Base-by-base conservation (phyloP, 92 coral and sea anemone species). In the Porites divaricata region DNA sequence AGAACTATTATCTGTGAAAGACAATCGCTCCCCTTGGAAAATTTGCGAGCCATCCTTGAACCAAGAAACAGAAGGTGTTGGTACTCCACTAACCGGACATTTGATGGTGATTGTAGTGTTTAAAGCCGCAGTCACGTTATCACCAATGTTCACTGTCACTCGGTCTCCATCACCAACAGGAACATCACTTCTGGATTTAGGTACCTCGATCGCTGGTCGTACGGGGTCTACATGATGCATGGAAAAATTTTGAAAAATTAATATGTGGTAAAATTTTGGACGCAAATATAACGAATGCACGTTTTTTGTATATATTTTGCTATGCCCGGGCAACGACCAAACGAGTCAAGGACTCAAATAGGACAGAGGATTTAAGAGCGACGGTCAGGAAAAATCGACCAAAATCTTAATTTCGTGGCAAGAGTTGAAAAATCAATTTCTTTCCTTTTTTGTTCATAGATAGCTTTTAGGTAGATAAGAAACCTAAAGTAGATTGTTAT, bases 31-130 rank as follows among this genome's bases (percentile, higher is more conserved):
- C 22, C 50, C 75, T 28, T 63, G 23, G 1, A 16, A 8, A 2
- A 84, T 13, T 35, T 26, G 65, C 4, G 41, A 35, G 48, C 93
- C 93, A 68, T 87, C 93, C 83, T 81, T 92, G 7, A 71, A 70
- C 98, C 98, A 94, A 61, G 86, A 49, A 26, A 87, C 84, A 9
- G 62, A 17, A 19, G 98, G 98, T 6, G 67, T 81, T 13, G 98
- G 98, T 49, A 85, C 53, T 50, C 98, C 98, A 65, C 83, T 85
- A 11, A 87, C 95, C 8, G 95, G 87, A 77, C 98, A 94, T 81
- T 25, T 70, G 59, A 91, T 88, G 74, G 67, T 69, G 8, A 91
- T 62, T 56, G 77, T 83, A 4, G 92, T 91, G 56, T 87, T 91
- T 57, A 78, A 80, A 17, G 84, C 81, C 54, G 85, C 81, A 41